Base-by-base conservation (phyloP, 2,888 invertebrate genomes). In the Dinocampus coccinellae region DNA sequence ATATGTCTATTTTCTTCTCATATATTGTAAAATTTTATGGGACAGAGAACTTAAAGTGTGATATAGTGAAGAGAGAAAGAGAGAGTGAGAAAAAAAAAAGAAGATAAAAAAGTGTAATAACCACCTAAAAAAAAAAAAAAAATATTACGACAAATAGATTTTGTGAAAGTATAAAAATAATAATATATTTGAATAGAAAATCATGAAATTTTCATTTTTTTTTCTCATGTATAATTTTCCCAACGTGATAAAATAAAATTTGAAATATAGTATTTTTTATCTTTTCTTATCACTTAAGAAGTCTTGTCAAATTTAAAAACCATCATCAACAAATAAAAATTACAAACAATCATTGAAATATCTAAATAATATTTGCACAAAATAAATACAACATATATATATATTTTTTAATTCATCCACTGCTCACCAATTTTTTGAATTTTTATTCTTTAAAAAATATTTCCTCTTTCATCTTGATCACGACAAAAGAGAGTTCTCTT, bases 401-500 rank as follows among this genome's bases (percentile, higher is more conserved):
- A 16, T 16, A 0, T 20, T 47, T 6, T 7, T 1, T 16, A 6
- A 1, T 39, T 39, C n/a, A 13, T n/a, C 3, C 3, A 3, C 33
- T 7, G 3, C 7, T 33, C 7, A 4, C 3, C 4, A 39, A n/a
- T 39, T 39, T 3, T n/a, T 2, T 13, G 39, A n/a, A 39, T 36
- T 36, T 9, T 0, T 0, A 20, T 16, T 20, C 26, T 57, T 13
- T 29, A 13, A 16, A 39, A 2, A n/a, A 29, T 1, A 13, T 52
- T 68, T 29, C 26, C 24, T 29, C 4, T 33, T 16, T 65, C 53
- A 34, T 65, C 22, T 39, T n/a, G n/a, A n/a, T 57, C 33, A 36
- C 39, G 39, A 39, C 24, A 57, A 36, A 29, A 10, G 57, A 34
- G 39, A 39, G 57, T 20, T 24, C 26, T 36, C 36, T 66, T 39